These are phyloP conservation scores for Electrophaes corylata DNA, from an alignment of 2,888 invertebrate genomes.

Conservation along the genomic window DNA sequence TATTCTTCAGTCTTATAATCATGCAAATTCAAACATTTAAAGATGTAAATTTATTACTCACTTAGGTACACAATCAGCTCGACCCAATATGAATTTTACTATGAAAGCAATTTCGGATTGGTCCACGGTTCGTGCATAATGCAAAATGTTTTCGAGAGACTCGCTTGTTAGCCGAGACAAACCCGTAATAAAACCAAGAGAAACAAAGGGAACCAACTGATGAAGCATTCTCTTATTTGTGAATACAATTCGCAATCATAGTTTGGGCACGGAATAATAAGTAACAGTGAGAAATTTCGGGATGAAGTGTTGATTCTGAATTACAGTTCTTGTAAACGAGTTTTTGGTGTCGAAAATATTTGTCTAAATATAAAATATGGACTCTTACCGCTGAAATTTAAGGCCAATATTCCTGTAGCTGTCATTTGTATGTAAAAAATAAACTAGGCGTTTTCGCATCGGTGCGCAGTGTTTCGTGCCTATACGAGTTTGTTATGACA, in stretches of 20 bases:
- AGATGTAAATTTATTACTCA: slow-evolving; percentile 50
- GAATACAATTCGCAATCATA: slow-evolving; percentile 71
- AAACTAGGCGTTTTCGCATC: slow-evolving; percentile 34
- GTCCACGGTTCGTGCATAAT: slow-evolving; percentile 58
- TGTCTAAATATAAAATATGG: slow-evolving; percentile 31
- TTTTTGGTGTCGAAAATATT: slow-evolving; percentile 36
- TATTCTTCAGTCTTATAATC: slow-evolving; percentile 9
- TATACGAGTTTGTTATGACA: slow-evolving; percentile 32
- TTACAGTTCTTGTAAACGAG: slow-evolving; percentile 55
- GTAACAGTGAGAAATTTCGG: slow-evolving; percentile 6
- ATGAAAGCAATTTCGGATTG: slow-evolving; percentile 59
- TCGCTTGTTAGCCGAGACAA: slow-evolving; percentile 56
- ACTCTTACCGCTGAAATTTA: slow-evolving; percentile 31
- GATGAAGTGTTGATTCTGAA: slow-evolving; percentile 50
- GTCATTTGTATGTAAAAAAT: slow-evolving; percentile 36
- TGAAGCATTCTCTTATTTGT: slow-evolving; percentile 64
- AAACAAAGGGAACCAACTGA: slow-evolving; percentile 69
- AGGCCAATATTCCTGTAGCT: slow-evolving; percentile 38
- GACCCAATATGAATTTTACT: slow-evolving; percentile 60
- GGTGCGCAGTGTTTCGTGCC: slow-evolving; percentile 31
- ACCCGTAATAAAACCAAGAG: slow-evolving; percentile 41
- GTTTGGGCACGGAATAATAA: slow-evolving; percentile 41
- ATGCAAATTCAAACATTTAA: slow-evolving; percentile 30
- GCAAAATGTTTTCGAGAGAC: slow-evolving; percentile 60
- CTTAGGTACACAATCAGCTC: slow-evolving; percentile 69